These are phyloP conservation scores for Drosophila austrosaltans DNA, from an alignment of 2,888 invertebrate genomes.

Conservation along the genomic window DNA sequence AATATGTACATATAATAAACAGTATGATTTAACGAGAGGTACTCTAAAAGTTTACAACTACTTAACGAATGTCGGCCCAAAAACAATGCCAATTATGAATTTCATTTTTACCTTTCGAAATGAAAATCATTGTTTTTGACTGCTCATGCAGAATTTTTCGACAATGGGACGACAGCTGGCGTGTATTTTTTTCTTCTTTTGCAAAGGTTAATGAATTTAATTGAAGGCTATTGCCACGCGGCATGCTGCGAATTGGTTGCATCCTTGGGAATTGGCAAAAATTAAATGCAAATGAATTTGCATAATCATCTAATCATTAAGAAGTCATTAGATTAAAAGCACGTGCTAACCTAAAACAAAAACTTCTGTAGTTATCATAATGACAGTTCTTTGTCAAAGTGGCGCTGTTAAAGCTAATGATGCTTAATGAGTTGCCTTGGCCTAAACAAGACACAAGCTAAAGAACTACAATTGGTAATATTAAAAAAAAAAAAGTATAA, in stretches of 20 bases:
- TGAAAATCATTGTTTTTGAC: too few species aligned
- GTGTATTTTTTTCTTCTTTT: too few species aligned
- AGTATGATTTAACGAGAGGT: not conserved
- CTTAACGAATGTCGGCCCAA: too few species aligned
- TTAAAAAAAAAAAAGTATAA: not conserved
- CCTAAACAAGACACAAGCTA: not conserved
- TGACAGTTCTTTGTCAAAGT: not conserved
- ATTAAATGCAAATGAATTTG: not conserved
- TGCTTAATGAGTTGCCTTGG: constrained; percentile 1
- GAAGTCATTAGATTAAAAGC: not conserved
- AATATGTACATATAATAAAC: not conserved
- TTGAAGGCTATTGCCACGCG: not conserved
- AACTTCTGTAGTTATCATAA: not conserved
- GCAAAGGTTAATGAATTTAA: not conserved
- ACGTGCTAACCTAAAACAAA: not conserved
- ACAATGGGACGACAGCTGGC: too few species aligned
- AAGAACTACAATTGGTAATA: not conserved
- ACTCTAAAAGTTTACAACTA: not conserved
- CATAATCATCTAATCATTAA: constrained; percentile 4
- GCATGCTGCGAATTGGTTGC: not conserved
- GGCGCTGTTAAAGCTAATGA: not conserved
- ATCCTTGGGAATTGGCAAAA: not conserved
- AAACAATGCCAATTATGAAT: too few species aligned
- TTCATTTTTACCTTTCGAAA: too few species aligned
- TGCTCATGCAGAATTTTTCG: too few species aligned